Conservation (phyloP, 2,113 vertebrate genomes). For the Menura novaehollandiae region DNA sequence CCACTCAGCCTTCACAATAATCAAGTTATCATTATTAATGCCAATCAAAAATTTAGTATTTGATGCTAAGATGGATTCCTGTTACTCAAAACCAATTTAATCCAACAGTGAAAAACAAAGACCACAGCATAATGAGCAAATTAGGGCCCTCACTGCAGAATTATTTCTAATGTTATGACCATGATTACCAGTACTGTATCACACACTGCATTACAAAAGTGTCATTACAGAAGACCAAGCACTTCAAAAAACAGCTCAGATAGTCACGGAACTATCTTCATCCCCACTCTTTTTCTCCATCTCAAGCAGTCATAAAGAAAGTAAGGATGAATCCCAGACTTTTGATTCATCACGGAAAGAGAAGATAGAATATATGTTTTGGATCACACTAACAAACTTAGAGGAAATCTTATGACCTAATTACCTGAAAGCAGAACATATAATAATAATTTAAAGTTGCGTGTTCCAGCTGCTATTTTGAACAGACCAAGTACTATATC, state of each 20-base stretch:
- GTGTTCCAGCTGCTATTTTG: not conserved
- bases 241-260: too few species aligned
- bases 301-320: not conserved
- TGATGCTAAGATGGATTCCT: not conserved
- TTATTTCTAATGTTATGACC: not conserved
- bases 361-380: not conserved
- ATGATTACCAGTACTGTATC: not conserved
- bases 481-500: not conserved
- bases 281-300: not conserved
- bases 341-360: not conserved
- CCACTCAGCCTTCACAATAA: not conserved
- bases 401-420: not conserved
- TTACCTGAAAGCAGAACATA: not conserved
- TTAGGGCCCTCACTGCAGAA: not conserved
- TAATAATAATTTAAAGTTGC: not conserved
- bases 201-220: not conserved
- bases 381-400: not conserved
- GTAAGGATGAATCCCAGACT: not conserved
- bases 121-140: not conserved
- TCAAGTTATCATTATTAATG: not conserved
- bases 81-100: not conserved
- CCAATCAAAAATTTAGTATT: not conserved
- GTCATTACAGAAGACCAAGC: not conserved
- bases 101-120: not conserved
- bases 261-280: too few species aligned